Evolutionary conservation across 2,797 vertebrate genomes (phyloP).

Genomic region (Epinephelus awoara): DNA sequence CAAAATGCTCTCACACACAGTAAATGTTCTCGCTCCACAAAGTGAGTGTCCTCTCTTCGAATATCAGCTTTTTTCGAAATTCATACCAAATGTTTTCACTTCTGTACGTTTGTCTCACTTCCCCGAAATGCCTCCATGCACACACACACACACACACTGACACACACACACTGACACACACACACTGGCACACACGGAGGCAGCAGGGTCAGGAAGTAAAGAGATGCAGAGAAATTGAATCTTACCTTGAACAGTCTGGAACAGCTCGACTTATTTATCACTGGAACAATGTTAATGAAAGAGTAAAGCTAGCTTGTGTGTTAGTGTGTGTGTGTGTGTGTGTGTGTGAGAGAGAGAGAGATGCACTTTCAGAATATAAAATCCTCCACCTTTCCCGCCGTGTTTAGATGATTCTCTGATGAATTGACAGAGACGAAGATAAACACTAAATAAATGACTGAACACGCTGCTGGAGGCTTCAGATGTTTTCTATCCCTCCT

Average conservation of each 20-base stretch:
- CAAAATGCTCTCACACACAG: too few relatives aligned
- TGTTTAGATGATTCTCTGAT: conserved; percentile 19
- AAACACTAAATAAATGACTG: conserved; percentile 60
- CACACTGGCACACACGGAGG: conserved; percentile 9
- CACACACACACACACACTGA: conserved; percentile 8
- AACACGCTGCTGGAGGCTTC: conserved; percentile 33
- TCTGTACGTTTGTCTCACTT: too few relatives aligned
- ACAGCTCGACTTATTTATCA: conserved; percentile 14
- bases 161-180: conserved; percentile 5
- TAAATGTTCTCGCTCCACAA: neutral
- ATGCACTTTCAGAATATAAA: conserved; percentile 5
- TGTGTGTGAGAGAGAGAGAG: neutral
- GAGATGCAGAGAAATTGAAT: conserved; percentile 26
- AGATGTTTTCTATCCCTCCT: neutral
- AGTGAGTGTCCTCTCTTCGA: too few relatives aligned
- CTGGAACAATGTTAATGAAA: conserved; percentile 20
- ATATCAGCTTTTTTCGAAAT: too few relatives aligned
- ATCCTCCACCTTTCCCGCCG: conserved; percentile 13
- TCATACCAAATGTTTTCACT: too few relatives aligned
- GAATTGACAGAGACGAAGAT: conserved; percentile 39
- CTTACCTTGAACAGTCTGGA: neutral
- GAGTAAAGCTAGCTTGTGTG: conserved; percentile 8
- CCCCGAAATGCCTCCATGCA: neutral
- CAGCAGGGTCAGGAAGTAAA: neutral
- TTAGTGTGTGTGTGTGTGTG: conserved; percentile 22